phyloP scores from a whole-genome alignment of 1,140 invertebrate genomes.

The Bursaphelenchus mucronatus region DNA sequence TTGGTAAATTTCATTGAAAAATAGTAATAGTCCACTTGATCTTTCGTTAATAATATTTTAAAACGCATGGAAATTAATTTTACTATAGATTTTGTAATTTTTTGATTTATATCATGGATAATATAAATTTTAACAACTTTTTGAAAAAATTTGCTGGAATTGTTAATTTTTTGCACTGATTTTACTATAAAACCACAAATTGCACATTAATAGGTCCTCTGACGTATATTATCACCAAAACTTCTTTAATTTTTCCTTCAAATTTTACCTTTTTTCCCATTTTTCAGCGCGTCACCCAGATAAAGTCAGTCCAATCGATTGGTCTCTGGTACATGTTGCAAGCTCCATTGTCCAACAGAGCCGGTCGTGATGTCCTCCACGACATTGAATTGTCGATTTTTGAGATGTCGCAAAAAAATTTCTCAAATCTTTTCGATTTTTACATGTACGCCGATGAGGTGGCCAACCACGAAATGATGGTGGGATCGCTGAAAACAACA shows the following conservation, averaged over 20 bases:
- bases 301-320: slow-evolving; percentile 23
- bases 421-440: slow-evolving; percentile 26
- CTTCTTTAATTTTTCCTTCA: no score
- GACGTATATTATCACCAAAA: no score
- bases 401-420: slow-evolving; percentile 24
- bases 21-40: no score
- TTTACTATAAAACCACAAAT: no score
- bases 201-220: no score
- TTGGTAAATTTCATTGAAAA: no score
- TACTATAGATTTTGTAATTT: no score
- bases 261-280: neutral
- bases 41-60: slow-evolving; percentile 1
- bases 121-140: no score
- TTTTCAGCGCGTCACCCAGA: neutral
- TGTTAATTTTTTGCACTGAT: no score
- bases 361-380: slow-evolving; percentile 9
- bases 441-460: slow-evolving; percentile 37
- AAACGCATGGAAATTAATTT: no score
- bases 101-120: no score
- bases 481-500: slow-evolving; percentile 24
- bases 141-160: no score
- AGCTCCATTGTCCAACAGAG: neutral
- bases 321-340: slow-evolving; percentile 48
- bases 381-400: slow-evolving; percentile 36
- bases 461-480: slow-evolving; percentile 46